Base-by-base conservation (phyloP, 2,113 vertebrate genomes). In the Elachura formosa region DNA sequence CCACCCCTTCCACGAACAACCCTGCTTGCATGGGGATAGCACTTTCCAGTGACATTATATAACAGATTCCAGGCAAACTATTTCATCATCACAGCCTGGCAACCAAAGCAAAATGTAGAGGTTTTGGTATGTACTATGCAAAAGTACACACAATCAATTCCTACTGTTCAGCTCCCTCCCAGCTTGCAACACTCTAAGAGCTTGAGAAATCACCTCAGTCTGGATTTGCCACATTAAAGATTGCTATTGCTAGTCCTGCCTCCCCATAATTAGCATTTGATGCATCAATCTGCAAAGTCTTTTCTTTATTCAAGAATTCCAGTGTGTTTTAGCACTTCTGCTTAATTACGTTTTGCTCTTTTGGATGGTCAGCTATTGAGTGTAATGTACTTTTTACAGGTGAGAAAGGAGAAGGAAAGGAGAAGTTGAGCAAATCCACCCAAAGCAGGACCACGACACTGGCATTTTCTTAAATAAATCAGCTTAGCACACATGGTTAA, bases 351-450 rank as follows among this genome's bases (percentile, higher is more conserved):
- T 28, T 79, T 75, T 61, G 41, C 4, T 18, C 18, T 10, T 85
- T 68, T 16, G 12, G 26, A 48, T 6, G 69, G 25, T 28, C 1
- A 0, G 36, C 41, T 62, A 6, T 23, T 48, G 43, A 67, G 59
- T 9, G 6, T 43, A 66, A 67, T 5, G 12, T 12, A 49, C 16
- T 33, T 80, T 66, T 54, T 31, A 80, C 19, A 74, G n/a, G 15
- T 45, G 21, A 91, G 61, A n/a, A 86, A 80, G 58, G 41, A 73
- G 40, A 76, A 25, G 18, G 34, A 76, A 49, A 11, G 24, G 34
- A 63, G 11, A 88, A 66, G 93, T 3, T 0, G 0, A 43, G 38
- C 2, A 4, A 86, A 84, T 4, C 33, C 43, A 68, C 11, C 23
- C 12, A 12, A n/a, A 66, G 33, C 34, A 73, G 29, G 48, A 80